Conservation (phyloP, 2,888 invertebrate species). For the Apodemia duryi region DNA sequence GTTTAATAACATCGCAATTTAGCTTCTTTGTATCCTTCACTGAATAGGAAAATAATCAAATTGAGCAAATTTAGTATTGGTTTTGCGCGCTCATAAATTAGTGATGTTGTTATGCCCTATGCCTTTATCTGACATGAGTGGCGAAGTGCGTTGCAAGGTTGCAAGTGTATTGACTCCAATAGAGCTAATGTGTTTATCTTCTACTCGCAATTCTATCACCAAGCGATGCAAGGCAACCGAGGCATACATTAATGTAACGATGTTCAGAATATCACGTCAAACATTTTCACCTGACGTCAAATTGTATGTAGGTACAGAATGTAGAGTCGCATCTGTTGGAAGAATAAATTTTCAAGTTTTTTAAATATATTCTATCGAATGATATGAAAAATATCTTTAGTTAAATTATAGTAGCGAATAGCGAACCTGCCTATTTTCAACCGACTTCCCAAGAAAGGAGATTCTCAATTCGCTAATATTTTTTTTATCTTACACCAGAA, state of each 20-base stretch:
- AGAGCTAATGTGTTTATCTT: slow-evolving; percentile 69
- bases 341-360: background rate
- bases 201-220: slow-evolving; percentile 45
- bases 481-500: too few species aligned
- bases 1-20: background rate
- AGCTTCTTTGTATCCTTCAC: background rate
- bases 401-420: background rate
- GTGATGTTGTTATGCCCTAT: slow-evolving; percentile 69
- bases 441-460: too few species aligned
- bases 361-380: background rate
- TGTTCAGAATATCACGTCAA: background rate
- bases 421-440: background rate
- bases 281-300: slow-evolving; percentile 4
- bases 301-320: background rate
- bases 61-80: slow-evolving; percentile 24
- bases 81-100: slow-evolving; percentile 48
- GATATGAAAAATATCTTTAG: slow-evolving; percentile 1
- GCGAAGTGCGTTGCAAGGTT: slow-evolving; percentile 76
- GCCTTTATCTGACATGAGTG: slow-evolving; percentile 73
- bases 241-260: background rate
- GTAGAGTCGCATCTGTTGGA: background rate
- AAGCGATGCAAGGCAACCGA: slow-evolving; percentile 3
- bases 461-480: too few species aligned
- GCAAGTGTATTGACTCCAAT: slow-evolving; percentile 75
- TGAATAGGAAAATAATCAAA: background rate